phyloP scores from a whole-genome alignment of 2,113 vertebrate species.

The Myiagra hebetior region DNA sequence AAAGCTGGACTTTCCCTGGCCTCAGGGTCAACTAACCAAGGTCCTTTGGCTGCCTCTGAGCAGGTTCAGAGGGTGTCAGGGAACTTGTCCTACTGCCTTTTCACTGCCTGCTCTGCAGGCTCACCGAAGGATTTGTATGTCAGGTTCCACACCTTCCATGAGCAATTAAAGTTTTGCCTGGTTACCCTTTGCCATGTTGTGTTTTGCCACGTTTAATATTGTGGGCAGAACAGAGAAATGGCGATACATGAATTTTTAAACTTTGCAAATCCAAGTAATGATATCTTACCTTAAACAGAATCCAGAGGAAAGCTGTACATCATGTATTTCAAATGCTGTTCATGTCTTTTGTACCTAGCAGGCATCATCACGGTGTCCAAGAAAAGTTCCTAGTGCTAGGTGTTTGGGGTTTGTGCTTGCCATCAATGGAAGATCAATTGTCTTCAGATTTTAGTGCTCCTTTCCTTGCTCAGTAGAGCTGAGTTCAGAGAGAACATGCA shows the following conservation, averaged over 20 bases:
- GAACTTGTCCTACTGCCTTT: not conserved
- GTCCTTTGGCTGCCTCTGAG: not conserved
- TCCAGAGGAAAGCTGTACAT: not conserved
- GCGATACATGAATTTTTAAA: not conserved
- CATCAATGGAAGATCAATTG: not conserved
- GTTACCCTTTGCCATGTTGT: not conserved
- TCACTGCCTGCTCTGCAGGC: not conserved
- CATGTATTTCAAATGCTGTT: not conserved
- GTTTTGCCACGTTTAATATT: not conserved
- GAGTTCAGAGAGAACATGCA: constrained; percentile 26
- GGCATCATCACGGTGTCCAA: not conserved
- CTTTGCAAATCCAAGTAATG: not conserved
- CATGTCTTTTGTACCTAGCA: not conserved
- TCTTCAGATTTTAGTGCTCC: not conserved
- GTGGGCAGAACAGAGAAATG: not conserved
- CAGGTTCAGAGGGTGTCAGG: not conserved
- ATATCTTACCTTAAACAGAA: not conserved
- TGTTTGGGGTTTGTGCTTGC: not conserved
- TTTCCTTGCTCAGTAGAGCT: not conserved
- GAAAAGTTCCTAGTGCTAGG: not conserved
- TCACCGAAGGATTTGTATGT: not conserved
- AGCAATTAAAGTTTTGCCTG: not conserved
- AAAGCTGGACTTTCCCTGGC: not conserved
- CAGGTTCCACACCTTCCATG: not conserved
- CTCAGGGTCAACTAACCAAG: not conserved